Base-by-base conservation (phyloP, 2,797 vertebrate species). In the Buphagus erythrorhynchus region DNA sequence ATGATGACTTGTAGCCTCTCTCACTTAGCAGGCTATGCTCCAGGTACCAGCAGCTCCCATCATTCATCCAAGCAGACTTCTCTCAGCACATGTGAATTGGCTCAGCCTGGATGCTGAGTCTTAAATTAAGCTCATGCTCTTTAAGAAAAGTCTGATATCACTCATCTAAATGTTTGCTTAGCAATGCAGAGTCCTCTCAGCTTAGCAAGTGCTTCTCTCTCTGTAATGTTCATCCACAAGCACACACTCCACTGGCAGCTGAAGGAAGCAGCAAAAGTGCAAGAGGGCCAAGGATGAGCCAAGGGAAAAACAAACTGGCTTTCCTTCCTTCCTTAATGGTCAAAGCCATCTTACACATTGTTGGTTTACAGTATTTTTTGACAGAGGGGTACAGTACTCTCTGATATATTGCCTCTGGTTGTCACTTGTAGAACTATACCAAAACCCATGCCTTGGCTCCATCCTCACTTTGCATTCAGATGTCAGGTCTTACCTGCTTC, bases 1-100 rank as follows among this genome's bases (percentile, higher is more conserved):
- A 58, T 92, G 88, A 96, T 87, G 84, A 90, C 94, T 82, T 87
- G 89, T 59, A 87, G 81, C 62, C 40, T 71, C 73, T 91, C 67
- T 82, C 43, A n/a, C 83, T 95, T 81, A 77, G 59, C 28, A 55
- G 26, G 58, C 87, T 89, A 33, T 0, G 9, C 43, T 93, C 51
- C 83, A 88, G 95, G 73, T 95, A 77, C 22, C 10, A 5, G 79
- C 40, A 33, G 33, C 71, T 93, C 73, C 86, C 94, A 84, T 96
- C 93, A 96, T 71, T 97, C 92, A 97, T 59, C 40, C 19, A 0
- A 67, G 57, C 71, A 94, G 91, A 57, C 49, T 91, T 90, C 67
- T 79, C 54, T 66, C 69, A 69, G 77, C 45, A 55, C 49, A 79
- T 3, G 17, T 13, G 46, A 78, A 81, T 36, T 71, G 62, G 31